Conservation (phyloP, 2,797 vertebrate genomes). For the Amblyopsis hoosieri region DNA sequence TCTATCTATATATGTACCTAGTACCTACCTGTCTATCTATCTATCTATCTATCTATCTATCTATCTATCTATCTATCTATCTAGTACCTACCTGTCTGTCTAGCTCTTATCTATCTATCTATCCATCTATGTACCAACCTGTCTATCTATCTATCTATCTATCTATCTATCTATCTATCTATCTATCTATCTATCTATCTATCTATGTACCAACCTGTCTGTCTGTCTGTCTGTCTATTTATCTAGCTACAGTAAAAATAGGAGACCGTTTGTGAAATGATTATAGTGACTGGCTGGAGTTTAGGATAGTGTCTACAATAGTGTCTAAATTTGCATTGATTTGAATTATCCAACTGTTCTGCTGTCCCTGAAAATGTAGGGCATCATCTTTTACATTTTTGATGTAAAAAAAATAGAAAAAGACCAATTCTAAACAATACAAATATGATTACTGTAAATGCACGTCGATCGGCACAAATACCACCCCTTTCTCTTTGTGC, state of each 20-base stretch:
- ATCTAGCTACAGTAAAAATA: not conserved
- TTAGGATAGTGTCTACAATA: conserved; percentile 36
- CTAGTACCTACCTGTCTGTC: not conserved
- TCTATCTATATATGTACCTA: too few species aligned
- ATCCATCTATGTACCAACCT: not conserved
- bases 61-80: too few species aligned
- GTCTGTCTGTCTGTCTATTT: not conserved
- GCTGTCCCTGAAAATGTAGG: too few species aligned
- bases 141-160: not conserved
- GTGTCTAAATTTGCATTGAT: conserved; percentile 19
- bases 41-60: too few species aligned
- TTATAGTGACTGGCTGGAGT: not conserved
- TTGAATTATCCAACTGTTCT: conserved; percentile 8
- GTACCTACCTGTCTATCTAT: too few species aligned
- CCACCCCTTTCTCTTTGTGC: too few species aligned
- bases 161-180: not conserved
- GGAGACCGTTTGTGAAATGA: not conserved
- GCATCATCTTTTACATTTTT: too few species aligned
- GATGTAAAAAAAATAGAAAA: too few species aligned
- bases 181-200: too few species aligned
- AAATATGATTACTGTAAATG: not conserved
- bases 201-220: not conserved
- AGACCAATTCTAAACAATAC: not conserved
- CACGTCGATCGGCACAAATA: too few species aligned
- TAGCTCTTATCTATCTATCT: not conserved